Conservation (phyloP, 1,140 invertebrate genomes). For the Lasioglossum albipes region DNA sequence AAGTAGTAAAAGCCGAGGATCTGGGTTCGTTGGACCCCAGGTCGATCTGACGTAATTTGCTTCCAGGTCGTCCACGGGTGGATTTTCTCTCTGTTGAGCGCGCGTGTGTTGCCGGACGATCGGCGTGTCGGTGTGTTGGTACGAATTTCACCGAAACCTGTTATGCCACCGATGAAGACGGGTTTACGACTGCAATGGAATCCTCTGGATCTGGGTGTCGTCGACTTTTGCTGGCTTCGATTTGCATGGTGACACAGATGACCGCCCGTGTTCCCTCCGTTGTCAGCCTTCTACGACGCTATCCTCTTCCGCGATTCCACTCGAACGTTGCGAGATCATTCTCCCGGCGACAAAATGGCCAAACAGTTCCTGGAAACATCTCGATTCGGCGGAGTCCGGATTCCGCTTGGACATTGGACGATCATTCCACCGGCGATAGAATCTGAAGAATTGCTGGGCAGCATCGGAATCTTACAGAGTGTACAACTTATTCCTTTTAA, state of each 20-base stretch:
- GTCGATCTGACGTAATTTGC: conserved; percentile 66
- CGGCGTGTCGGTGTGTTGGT: conserved; percentile 38
- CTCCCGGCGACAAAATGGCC: too few species aligned
- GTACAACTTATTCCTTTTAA: too few species aligned
- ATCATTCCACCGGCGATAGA: too few species aligned
- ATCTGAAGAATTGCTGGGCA: too few species aligned
- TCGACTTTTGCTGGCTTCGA: conserved; percentile 54
- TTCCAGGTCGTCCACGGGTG: conserved; percentile 64
- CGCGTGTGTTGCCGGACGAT: conserved; percentile 26
- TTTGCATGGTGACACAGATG: conserved; percentile 57
- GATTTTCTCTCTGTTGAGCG: conserved; percentile 59
- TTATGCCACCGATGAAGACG: conserved; percentile 62
- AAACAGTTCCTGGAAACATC: too few species aligned
- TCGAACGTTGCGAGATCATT: too few species aligned
- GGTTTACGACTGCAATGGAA: conserved; percentile 60
- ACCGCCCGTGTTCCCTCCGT: conserved; percentile 5
- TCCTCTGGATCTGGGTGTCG: conserved; percentile 51
- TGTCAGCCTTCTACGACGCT: too few species aligned
- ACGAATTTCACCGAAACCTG: conserved; percentile 65
- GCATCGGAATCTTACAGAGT: neutral
- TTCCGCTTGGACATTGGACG: too few species aligned
- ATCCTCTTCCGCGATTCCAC: conserved; percentile 1
- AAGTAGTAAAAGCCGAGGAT: conserved; percentile 58
- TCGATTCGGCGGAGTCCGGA: too few species aligned
- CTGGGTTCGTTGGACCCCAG: conserved; percentile 65